Evolutionary conservation across 1,140 invertebrate genomes (phyloP).

Genomic region (Mesaphorura yosii): DNA sequence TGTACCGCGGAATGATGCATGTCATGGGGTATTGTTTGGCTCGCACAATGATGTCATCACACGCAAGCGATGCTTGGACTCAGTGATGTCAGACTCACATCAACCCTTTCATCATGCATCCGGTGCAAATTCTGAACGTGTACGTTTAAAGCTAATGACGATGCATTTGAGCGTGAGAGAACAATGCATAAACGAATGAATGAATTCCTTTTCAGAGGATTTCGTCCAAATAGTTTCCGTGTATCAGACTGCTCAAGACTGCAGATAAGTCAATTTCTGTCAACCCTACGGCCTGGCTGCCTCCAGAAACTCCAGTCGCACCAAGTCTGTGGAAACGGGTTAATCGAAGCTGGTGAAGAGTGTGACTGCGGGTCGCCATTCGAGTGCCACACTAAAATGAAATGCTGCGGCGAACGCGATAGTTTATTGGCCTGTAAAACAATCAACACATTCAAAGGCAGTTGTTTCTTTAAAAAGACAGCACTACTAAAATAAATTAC

Average conservation of each 20-base stretch:
- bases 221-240: conserved; percentile 12
- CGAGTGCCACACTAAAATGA: conserved; percentile 10
- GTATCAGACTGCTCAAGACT: conserved; percentile 9
- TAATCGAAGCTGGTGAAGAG: conserved; percentile 5
- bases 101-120: conserved; percentile 12
- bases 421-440: background rate
- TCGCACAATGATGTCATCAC: conserved; percentile 1
- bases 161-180: no score
- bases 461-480: no score
- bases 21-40: conserved; percentile 14
- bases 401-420: background rate
- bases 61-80: background rate
- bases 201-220: conserved; percentile 7
- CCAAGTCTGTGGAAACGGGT: conserved; percentile 17
- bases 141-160: background rate
- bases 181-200: conserved; percentile 4
- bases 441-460: background rate
- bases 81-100: background rate
- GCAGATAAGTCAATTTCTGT: conserved; percentile 13
- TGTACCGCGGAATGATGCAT: conserved; percentile 17
- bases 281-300: background rate
- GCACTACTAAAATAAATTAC: no score
- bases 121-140: conserved; percentile 3
- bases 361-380: conserved; percentile 16
- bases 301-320: background rate